Evolutionary conservation across 2,888 invertebrate genomes (phyloP), one percentile per base, ranked within the genome.

Genomic region (Idaea biselata): DNA sequence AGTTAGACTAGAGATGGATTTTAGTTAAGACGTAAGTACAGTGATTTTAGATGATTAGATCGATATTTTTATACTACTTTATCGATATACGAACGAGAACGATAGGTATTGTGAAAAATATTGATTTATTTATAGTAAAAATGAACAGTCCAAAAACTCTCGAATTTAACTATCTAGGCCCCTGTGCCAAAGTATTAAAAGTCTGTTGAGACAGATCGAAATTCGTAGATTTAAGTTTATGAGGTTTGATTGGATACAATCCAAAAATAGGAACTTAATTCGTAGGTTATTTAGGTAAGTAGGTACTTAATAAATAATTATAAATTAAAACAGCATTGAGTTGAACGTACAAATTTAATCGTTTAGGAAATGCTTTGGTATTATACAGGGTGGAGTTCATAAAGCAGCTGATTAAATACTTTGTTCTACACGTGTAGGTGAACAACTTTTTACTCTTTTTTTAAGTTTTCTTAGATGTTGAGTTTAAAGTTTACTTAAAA

Each of bases 1-100:
- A 83, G 86, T 86, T 65, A 79, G 84, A 86, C 85, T 85, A 80
- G 73, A 77, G 83, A 82, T 85, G 75, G 80, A 74, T 56, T 44
- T 33, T 18, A 56, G 18, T 56, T 69, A 66, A 62, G 63, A 56
- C 59, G 68, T 62, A 61, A 60, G 71, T 65, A 44, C 44, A 44
- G 44, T 44, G 68, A 63, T 64, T 59, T 32, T 44, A 16, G 31
- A 16, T 58, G 57, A 61, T 58, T 61, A 18, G 18, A 44, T 44
- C 44, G 44, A 44, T 44, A 44, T 44, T 44, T 44, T 44, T 44
- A 14, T 44, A 14, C 44, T 44, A 44, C 44, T 44, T 44, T 3
- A 44, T 11, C 44, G 44, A 44, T 44, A 3, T 25, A 25, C 25
- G 25, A 25, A 25, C 25, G 71, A 69, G 68, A 62, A 70, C 60